Evolutionary conservation across 2,797 vertebrate genomes (phyloP).

Genomic region (Onychomys leucogaster): DNA sequence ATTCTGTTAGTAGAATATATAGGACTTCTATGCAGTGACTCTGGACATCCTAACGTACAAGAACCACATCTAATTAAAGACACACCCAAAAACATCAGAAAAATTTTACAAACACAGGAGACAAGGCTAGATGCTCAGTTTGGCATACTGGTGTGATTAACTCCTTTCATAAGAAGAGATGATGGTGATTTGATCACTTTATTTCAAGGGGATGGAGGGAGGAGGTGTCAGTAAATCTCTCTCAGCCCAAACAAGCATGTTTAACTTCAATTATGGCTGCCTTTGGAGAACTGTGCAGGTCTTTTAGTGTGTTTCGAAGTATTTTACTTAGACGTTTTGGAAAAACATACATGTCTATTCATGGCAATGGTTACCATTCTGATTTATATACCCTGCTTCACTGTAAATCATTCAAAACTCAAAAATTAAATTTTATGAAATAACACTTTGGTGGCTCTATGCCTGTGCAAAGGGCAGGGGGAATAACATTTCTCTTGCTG

Average conservation of each 20-base stretch:
- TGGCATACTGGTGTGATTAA: conserved; percentile 89
- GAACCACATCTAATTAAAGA: conserved; percentile 85
- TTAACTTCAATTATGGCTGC: conserved; percentile 96
- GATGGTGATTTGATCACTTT: conserved; percentile 93
- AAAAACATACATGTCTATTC: conserved; percentile 96
- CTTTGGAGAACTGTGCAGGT: conserved; percentile 93
- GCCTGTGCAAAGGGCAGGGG: conserved; percentile 87
- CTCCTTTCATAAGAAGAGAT: conserved; percentile 90
- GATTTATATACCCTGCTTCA: conserved; percentile 92
- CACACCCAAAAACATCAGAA: conserved; percentile 72
- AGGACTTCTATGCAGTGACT: conserved; percentile 50
- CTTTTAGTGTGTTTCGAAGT: conserved; percentile 92
- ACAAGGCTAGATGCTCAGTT: conserved; percentile 86
- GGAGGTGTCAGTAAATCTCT: conserved; percentile 94
- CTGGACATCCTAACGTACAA: conserved; percentile 78
- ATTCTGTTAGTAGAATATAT: neutral
- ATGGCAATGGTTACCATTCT: conserved; percentile 93
- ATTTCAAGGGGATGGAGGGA: conserved; percentile 88
- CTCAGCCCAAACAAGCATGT: conserved; percentile 93
- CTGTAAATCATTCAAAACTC: conserved; percentile 90
- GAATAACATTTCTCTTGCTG: conserved; percentile 86
- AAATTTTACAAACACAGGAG: conserved; percentile 88
- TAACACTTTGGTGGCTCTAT: conserved; percentile 86
- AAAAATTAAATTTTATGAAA: conserved; percentile 89
- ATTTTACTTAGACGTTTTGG: conserved; percentile 94